These are phyloP conservation scores for Vimba vimba DNA, from an alignment of 2,113 vertebrate species.

Conservation along the genomic window DNA sequence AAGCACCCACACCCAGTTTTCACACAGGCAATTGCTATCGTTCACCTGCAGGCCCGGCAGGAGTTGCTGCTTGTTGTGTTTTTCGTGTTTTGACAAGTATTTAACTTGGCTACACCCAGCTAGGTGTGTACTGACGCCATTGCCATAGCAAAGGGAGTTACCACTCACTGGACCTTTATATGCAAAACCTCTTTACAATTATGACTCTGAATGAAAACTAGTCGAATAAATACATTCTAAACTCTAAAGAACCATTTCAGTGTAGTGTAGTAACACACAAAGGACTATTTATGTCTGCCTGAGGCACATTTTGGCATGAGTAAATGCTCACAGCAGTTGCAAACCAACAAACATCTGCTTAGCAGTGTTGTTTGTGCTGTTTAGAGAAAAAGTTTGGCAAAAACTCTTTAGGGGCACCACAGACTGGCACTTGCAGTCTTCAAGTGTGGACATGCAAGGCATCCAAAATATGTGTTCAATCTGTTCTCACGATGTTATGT, in stretches of 20 bases:
- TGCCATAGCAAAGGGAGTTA: neutral
- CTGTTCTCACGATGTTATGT: slow-evolving; percentile 17
- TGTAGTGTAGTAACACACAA: neutral
- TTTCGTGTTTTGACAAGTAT: slow-evolving; percentile 38
- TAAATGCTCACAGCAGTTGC: neutral
- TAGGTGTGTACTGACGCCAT: slow-evolving; percentile 1
- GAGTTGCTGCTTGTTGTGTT: slow-evolving; percentile 39
- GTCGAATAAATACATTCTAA: neutral
- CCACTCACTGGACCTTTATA: neutral
- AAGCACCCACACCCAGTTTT: slow-evolving; percentile 33
- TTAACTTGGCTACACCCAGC: slow-evolving; percentile 22
- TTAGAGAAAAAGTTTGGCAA: neutral
- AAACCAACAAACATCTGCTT: slow-evolving; percentile 9
- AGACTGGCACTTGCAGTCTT: neutral
- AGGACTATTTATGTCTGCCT: neutral
- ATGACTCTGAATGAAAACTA: neutral
- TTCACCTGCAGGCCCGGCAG: slow-evolving; percentile 46
- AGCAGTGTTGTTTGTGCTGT: neutral
- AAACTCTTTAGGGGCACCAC: neutral
- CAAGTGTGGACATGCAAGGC: slow-evolving; percentile 11
- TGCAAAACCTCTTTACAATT: neutral
- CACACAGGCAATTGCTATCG: neutral
- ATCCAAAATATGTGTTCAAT: slow-evolving; percentile 29
- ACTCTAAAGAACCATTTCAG: slow-evolving; percentile 9
- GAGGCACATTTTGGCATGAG: neutral